phyloP scores from a whole-genome alignment of 2,113 vertebrate genomes.

The Cottus gobio region DNA sequence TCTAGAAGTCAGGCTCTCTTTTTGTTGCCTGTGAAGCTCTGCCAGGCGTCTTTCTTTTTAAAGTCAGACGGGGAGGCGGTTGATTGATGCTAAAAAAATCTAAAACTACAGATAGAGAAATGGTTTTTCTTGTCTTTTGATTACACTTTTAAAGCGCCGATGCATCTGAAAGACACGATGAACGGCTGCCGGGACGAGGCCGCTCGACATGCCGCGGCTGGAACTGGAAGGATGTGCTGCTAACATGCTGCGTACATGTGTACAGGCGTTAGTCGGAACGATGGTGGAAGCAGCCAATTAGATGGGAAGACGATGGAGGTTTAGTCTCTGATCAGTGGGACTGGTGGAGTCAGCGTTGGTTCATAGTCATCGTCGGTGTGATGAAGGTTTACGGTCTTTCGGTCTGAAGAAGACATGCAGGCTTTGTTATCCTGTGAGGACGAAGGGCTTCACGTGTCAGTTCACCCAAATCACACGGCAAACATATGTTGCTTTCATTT shows the following conservation, averaged over 20 bases:
- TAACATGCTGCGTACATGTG: conserved; percentile 45
- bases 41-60: background rate
- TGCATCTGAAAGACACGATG: no score
- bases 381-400: no score
- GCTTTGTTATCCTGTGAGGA: background rate
- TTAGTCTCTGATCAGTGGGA: conserved; percentile 50
- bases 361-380: conserved; percentile 15
- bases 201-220: conserved; percentile 22
- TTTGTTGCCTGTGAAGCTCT: conserved; percentile 13
- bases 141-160: conserved; percentile 3
- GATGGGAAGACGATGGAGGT: conserved; percentile 58
- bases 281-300: conserved; percentile 59
- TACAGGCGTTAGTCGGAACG: conserved; percentile 54
- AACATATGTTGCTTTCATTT: background rate
- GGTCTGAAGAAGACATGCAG: background rate
- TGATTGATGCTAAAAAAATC: conserved; percentile 48
- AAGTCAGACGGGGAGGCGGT: conserved; percentile 5
- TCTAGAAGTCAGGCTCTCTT: conserved; percentile 14
- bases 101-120: conserved; percentile 24
- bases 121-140: conserved; percentile 25
- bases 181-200: background rate
- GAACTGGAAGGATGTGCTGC: conserved; percentile 32
- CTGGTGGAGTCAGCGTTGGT: conserved; percentile 44
- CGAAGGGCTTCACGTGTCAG: background rate
- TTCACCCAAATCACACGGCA: conserved; percentile 8